These are phyloP conservation scores for Plagodis pulveraria DNA, from an alignment of 2,888 invertebrate species.

Conservation along the genomic window DNA sequence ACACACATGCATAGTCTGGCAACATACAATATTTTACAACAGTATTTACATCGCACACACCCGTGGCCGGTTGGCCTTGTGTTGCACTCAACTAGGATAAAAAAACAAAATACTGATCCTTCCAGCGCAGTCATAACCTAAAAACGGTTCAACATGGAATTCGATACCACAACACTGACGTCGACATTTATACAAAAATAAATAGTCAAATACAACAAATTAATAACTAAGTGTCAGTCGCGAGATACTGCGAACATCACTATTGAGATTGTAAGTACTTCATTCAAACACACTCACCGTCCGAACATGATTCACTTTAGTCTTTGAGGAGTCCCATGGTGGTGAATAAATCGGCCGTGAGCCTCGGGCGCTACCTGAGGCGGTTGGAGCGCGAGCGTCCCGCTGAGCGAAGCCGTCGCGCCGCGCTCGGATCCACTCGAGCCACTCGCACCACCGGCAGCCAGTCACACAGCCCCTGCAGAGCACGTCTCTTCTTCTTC, in stretches of 20 bases:
- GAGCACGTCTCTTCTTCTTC: constrained; percentile 60
- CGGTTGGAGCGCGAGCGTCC: constrained; percentile 45
- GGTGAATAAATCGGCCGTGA: too few species aligned
- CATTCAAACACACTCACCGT: constrained; percentile 23
- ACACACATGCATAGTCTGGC: constrained; percentile 47
- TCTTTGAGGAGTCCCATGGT: background rate
- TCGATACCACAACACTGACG: constrained; percentile 14
- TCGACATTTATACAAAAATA: constrained; percentile 34
- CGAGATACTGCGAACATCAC: constrained; percentile 17
- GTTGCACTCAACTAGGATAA: constrained; percentile 25
- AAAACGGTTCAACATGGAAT: constrained; percentile 18
- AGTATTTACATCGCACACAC: constrained; percentile 48
- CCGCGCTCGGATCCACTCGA: constrained; percentile 81
- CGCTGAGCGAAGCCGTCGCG: constrained; percentile 67
- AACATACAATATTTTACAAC: constrained; percentile 50
- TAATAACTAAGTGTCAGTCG: constrained; percentile 20
- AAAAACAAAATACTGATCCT: constrained; percentile 54
- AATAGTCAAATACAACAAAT: constrained; percentile 32
- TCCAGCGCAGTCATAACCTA: constrained; percentile 10
- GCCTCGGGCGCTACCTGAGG: constrained; percentile 55
- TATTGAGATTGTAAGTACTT: constrained; percentile 31
- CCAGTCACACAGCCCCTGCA: constrained; percentile 66
- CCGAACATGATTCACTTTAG: constrained; percentile 12
- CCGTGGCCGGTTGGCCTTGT: constrained; percentile 4
- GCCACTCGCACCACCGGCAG: constrained; percentile 88